Evolutionary conservation across 2,888 invertebrate species (phyloP).

Genomic region (Polymixis lichenea): DNA sequence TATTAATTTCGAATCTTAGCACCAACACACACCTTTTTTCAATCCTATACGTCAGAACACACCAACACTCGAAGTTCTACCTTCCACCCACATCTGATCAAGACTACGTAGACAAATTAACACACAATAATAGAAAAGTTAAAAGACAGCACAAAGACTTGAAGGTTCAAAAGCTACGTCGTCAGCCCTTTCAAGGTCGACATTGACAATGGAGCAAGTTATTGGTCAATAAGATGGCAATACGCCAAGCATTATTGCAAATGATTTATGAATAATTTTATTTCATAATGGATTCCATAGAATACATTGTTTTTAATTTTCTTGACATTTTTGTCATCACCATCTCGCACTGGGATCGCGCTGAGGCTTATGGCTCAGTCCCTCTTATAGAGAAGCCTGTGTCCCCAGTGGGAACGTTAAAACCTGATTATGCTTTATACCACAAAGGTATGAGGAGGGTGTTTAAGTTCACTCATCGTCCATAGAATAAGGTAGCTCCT

Average conservation of each 20-base stretch:
- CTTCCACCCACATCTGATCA: too few species aligned
- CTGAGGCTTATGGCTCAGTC: not conserved
- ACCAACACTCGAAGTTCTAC: too few species aligned
- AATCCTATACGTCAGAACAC: too few species aligned
- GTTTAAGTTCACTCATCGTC: too few species aligned
- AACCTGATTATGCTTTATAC: not conserved
- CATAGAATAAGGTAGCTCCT: too few species aligned
- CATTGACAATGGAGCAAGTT: conserved; percentile 40
- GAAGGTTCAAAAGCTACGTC: conserved; percentile 6
- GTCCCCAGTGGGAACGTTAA: not conserved
- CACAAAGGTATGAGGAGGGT: too few species aligned
- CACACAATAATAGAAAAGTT: conserved; percentile 19
- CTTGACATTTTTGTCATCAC: not conserved
- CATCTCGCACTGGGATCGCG: not conserved
- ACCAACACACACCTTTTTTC: too few species aligned
- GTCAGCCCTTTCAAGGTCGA: conserved; percentile 47
- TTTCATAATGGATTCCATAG: not conserved
- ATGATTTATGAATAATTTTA: conserved; percentile 44
- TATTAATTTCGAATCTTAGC: too few species aligned
- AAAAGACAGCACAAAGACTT: not conserved
- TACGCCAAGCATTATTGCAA: conserved; percentile 33
- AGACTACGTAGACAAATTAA: not conserved
- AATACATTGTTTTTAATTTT: not conserved
- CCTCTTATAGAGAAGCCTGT: not conserved
- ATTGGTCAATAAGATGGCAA: conserved; percentile 45